These are phyloP conservation scores for Halyomorpha halys DNA, from an alignment of 1,140 invertebrate genomes.

Conservation along the genomic window DNA sequence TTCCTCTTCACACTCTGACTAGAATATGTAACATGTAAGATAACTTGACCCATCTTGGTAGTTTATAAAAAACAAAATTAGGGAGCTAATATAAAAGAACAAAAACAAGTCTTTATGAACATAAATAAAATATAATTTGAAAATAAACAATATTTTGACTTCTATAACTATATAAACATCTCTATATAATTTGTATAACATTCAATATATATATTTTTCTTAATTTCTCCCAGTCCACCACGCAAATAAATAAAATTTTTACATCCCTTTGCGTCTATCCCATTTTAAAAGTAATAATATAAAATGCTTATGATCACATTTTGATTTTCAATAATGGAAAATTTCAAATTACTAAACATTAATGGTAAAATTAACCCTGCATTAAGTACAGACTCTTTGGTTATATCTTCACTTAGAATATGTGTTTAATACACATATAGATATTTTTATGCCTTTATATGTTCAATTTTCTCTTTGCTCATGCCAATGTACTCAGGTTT, in stretches of 20 bases:
- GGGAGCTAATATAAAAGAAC: too few species aligned
- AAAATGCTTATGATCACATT: slow-evolving; percentile 12
- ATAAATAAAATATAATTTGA: too few species aligned
- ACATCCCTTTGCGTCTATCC: neutral
- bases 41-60: too few species aligned
- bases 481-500: slow-evolving; percentile 42
- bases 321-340: slow-evolving; percentile 19
- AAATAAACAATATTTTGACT: neutral
- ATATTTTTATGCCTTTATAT: slow-evolving; percentile 1
- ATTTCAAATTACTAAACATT: neutral
- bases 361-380: slow-evolving; percentile 17
- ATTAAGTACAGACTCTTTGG: slow-evolving; percentile 17
- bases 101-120: too few species aligned
- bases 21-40: too few species aligned
- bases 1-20: too few species aligned
- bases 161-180: slow-evolving; percentile 17
- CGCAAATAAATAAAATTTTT: neutral
- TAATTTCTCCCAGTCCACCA: slow-evolving; percentile 1
- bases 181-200: slow-evolving; percentile 17
- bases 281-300: slow-evolving; percentile 8
- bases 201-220: slow-evolving; percentile 3
- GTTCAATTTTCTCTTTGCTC: slow-evolving; percentile 2
- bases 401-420: slow-evolving; percentile 1
- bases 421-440: neutral
- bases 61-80: too few species aligned